Evolutionary conservation across 1,140 invertebrate genomes (phyloP), one percentile per base, ranked within the genome.

Genomic region (Drosophila oshimai): DNA sequence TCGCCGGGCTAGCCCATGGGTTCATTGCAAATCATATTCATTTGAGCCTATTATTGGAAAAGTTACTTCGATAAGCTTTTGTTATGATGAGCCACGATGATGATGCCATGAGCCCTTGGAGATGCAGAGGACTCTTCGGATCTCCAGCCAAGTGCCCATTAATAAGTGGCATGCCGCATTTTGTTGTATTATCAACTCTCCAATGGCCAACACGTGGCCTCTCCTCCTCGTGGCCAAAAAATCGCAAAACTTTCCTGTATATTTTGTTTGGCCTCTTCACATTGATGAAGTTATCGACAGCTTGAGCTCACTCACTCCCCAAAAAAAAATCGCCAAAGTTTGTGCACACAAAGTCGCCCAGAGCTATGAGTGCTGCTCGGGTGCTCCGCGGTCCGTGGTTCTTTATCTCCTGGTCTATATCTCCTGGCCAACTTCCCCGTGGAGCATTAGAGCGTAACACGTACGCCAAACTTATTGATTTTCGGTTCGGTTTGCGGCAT

Each of bases 11-110:
- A 51, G 34, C 41, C 49, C 26, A 39, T 15, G 34, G 28, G 58
- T 34, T 71, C 47, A 72, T 37, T 42, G 45, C 34, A 58, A 49
- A 70, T 72, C 55, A 80, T 87, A 80, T 84, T 84, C 67, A 84
- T 86, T 86, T 84, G 65, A 86, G 80, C 80, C 69, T 84, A 86
- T 87, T 87, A 87, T 87, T 87, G 76, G 81, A 87, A 87, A 87
- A 87, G 81, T 87, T 87, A 80, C 65, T 80, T 86, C 45, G 55
- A 64, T 86, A 86, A 86, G 76, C 80, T 86, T 86, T 81, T 86
- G 76, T 86, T 86, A 76, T 84, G 80, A 84, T 74, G 64, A 86
- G 50, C 37, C 55, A 67, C 42, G 31, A 77, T 55, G 65, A 77
- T 46, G 39, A 69, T 68, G 45, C 60, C 60, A 51, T 68, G 61